Evolutionary conservation across 2,797 vertebrate genomes (phyloP).

Genomic region (Lepilemur ruficaudatus): DNA sequence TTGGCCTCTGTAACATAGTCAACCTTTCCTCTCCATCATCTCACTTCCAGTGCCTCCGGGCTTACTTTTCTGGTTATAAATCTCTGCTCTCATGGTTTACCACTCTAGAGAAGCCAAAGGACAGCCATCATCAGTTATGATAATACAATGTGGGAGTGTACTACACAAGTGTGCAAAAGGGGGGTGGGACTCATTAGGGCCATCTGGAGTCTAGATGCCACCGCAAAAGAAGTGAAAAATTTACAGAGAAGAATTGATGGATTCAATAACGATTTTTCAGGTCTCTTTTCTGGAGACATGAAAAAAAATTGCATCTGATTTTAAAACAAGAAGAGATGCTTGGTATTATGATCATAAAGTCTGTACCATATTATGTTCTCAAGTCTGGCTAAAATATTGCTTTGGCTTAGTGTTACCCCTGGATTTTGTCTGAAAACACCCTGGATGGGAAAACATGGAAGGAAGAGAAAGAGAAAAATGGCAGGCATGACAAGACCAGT

Average conservation of each 20-base stretch:
- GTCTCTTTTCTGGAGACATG: neutral
- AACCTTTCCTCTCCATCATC: neutral
- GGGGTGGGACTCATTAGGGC: too few species aligned
- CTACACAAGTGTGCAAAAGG: neutral
- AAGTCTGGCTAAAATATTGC: neutral
- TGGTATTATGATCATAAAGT: neutral
- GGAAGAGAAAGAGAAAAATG: slow-evolving; percentile 34
- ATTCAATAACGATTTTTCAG: slow-evolving; percentile 25
- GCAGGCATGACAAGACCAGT: neutral
- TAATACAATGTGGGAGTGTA: neutral
- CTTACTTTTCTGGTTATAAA: neutral
- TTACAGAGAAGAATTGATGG: neutral
- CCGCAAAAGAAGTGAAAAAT: neutral
- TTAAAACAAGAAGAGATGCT: neutral
- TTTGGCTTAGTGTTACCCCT: neutral
- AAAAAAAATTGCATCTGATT: neutral
- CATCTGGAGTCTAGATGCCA: neutral
- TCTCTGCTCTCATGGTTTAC: neutral
- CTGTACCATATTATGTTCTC: neutral
- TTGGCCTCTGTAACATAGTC: neutral
- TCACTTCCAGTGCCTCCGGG: neutral
- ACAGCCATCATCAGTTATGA: neutral
- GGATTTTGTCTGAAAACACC: neutral
- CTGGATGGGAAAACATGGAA: neutral
- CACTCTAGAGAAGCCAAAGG: neutral